Evolutionary conservation across 2,888 invertebrate genomes (phyloP).

Genomic region (Papilio protenor): DNA sequence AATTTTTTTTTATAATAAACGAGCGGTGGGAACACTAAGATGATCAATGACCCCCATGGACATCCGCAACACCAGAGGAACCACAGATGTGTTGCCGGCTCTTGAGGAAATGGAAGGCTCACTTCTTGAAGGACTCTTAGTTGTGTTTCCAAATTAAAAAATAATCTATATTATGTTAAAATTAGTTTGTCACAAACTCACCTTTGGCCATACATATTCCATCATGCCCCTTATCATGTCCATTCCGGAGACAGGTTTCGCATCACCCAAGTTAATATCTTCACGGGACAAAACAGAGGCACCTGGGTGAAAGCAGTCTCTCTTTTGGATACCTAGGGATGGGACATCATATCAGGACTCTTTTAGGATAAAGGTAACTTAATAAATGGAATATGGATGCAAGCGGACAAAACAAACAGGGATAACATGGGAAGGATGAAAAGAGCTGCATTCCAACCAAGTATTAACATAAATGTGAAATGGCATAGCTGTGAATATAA

Average conservation of each 20-base stretch:
- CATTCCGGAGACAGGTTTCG: conserved; percentile 86
- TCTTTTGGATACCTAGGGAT: conserved; percentile 83
- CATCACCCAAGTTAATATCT: conserved; percentile 85
- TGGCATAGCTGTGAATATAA: conserved; percentile 37
- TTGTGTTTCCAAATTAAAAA: no score
- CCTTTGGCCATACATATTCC: conserved; percentile 97
- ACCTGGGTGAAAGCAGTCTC: conserved; percentile 97
- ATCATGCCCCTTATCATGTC: conserved; percentile 96
- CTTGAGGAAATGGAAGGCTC: no score
- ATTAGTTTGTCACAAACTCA: conserved; percentile 58
- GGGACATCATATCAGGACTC: conserved; percentile 60
- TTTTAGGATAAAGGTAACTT: conserved; percentile 43
- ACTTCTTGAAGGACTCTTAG: no score
- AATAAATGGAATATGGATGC: conserved; percentile 48
- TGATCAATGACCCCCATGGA: no score
- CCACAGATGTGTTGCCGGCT: no score
- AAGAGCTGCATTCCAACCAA: conserved; percentile 80
- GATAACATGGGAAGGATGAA: conserved; percentile 54
- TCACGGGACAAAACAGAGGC: conserved; percentile 88
- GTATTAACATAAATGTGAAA: conserved; percentile 65
- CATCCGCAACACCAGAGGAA: no score
- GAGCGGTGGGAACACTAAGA: no score
- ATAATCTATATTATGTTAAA: background rate
- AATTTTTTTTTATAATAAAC: no score
- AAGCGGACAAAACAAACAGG: conserved; percentile 53